phyloP scores from a whole-genome alignment of 2,888 invertebrate species.

The Sesamia inferens region DNA sequence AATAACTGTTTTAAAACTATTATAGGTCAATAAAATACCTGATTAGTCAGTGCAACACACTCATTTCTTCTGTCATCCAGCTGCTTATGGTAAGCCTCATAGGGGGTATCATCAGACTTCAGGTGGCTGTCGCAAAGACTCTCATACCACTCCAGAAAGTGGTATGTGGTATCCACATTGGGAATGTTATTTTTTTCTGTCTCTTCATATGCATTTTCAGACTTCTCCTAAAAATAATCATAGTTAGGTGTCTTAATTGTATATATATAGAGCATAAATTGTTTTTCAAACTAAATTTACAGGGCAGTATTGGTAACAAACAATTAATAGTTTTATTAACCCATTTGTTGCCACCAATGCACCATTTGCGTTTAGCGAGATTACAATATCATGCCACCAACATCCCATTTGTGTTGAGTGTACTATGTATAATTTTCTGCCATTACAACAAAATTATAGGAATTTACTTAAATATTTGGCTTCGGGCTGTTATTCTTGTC shows the following conservation, averaged over 20 bases:
- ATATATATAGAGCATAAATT: slow-evolving; percentile 5
- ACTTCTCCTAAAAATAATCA: slow-evolving; percentile 61
- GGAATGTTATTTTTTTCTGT: slow-evolving; percentile 66
- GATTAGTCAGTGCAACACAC: slow-evolving; percentile 92
- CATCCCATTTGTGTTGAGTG: too few relatives aligned
- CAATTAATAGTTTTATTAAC: too few relatives aligned
- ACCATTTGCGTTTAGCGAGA: too few relatives aligned
- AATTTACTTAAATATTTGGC: too few relatives aligned
- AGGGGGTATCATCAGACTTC: slow-evolving; percentile 92
- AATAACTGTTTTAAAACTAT: background rate
- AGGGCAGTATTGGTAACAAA: background rate
- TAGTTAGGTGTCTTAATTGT: background rate
- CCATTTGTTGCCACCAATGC: too few relatives aligned
- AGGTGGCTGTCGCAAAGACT: slow-evolving; percentile 92
- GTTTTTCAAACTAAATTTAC: background rate
- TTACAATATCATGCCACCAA: too few relatives aligned
- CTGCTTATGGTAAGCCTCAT: slow-evolving; percentile 93
- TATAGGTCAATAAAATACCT: slow-evolving; percentile 80
- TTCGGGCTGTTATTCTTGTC: too few relatives aligned
- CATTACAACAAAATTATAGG: too few relatives aligned
- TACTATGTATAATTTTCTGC: too few relatives aligned
- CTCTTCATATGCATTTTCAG: slow-evolving; percentile 54
- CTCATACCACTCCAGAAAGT: slow-evolving; percentile 95
- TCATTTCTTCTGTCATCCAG: slow-evolving; percentile 92
- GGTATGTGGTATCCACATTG: slow-evolving; percentile 90